phyloP scores from a whole-genome alignment of 2,888 invertebrate genomes.

The Hydrotaea cyrtoneurina region DNA sequence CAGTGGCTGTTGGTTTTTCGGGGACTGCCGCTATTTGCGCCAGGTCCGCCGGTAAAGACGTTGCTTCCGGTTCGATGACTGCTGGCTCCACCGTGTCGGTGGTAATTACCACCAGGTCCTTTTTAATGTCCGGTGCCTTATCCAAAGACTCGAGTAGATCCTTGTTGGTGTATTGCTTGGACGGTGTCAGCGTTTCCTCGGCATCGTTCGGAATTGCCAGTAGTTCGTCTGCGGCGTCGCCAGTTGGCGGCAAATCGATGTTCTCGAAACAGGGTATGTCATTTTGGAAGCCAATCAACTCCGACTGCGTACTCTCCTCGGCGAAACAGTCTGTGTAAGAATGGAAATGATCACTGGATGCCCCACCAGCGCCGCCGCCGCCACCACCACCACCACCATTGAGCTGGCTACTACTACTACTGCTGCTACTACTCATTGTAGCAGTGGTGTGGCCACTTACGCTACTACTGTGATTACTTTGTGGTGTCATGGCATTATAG shows the following conservation, averaged over 20 bases:
- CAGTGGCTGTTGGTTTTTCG: neutral
- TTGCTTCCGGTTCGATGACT: neutral
- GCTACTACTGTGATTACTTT: slow-evolving; percentile 61
- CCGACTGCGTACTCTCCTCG: slow-evolving; percentile 73
- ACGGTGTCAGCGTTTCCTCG: neutral
- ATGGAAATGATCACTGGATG: slow-evolving; percentile 51
- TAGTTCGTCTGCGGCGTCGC: too few relatives aligned
- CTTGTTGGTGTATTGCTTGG: neutral
- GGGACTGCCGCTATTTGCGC: neutral
- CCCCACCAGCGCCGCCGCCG: too few relatives aligned
- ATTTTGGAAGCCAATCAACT: slow-evolving; percentile 77
- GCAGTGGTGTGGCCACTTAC: slow-evolving; percentile 46
- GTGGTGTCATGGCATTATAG: slow-evolving; percentile 64
- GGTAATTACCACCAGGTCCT: neutral
- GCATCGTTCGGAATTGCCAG: neutral
- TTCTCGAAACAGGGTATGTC: slow-evolving; percentile 78
- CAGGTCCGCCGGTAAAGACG: neutral
- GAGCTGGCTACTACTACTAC: neutral
- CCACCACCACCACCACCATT: too few relatives aligned
- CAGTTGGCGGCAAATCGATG: slow-evolving; percentile 69
- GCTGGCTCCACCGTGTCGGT: neutral
- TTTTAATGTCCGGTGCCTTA: slow-evolving; percentile 7
- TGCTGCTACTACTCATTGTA: slow-evolving; percentile 1
- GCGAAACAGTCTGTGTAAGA: slow-evolving; percentile 68
- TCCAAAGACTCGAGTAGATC: neutral